A percentile compares a stretch with the other conserved stretches of the same genome.
Conservation (phyloP, 2,113 vertebrate species). For the Brachypteracias leptosomus region DNA sequence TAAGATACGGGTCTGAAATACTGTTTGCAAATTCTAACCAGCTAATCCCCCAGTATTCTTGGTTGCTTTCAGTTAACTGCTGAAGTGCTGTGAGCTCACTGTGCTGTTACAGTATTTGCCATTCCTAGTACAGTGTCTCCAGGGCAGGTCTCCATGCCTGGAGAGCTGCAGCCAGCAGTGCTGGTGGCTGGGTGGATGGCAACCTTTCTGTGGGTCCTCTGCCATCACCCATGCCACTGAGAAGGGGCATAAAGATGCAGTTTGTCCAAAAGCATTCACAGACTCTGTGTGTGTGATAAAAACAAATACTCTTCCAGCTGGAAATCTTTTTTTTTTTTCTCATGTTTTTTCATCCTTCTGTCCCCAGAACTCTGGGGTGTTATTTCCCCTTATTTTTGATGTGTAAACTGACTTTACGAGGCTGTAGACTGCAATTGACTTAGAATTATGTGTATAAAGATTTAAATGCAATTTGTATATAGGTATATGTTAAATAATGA, state of each 20-base stretch:
- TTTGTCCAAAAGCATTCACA: background rate
- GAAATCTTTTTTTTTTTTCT: background rate
- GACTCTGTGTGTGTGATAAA: background rate
- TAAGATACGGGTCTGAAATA: too few species aligned
- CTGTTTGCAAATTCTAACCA: too few species aligned
- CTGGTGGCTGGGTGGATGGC: background rate
- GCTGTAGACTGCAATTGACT: fast-evolving
- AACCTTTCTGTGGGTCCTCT: background rate
- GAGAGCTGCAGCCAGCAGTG: background rate
- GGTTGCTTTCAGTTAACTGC: too few species aligned
- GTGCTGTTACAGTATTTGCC: too few species aligned
- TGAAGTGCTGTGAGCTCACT: too few species aligned
- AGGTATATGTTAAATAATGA: background rate
- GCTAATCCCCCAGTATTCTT: too few species aligned
- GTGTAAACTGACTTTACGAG: background rate
- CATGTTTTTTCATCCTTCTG: background rate
- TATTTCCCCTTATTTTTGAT: background rate
- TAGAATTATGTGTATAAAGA: background rate
- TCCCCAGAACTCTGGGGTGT: background rate
- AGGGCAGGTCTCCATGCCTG: background rate
- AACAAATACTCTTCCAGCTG: background rate
- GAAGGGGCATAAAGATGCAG: background rate
- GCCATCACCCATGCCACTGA: fast-evolving
- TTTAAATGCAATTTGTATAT: background rate
- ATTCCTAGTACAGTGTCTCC: background rate